Conservation (phyloP, 2,113 vertebrate species). For the Podilymbus podiceps region DNA sequence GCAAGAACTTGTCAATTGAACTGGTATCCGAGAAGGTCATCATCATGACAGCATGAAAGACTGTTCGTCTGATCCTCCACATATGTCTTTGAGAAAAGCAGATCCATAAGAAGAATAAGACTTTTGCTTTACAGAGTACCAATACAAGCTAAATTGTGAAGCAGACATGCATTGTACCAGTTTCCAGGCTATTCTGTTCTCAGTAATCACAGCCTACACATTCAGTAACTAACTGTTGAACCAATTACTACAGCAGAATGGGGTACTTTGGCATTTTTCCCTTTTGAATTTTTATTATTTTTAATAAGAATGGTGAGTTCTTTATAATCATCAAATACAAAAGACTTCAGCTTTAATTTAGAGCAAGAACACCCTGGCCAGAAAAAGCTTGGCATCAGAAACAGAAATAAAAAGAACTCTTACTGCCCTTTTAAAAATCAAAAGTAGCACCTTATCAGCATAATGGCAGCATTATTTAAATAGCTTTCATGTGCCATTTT, state of each 20-base stretch:
- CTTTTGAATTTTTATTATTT: slow-evolving; percentile 7
- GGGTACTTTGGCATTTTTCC: not conserved
- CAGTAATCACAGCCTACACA: not conserved
- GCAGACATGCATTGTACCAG: not conserved
- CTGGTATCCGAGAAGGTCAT: not conserved
- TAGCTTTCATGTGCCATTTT: slow-evolving; percentile 19
- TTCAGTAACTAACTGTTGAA: not conserved
- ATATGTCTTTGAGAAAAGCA: slow-evolving; percentile 18
- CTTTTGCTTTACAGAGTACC: not conserved
- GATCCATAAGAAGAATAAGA: not conserved
- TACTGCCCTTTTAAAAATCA: slow-evolving; percentile 14
- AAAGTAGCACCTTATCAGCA: slow-evolving; percentile 51
- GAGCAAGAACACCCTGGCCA: not conserved
- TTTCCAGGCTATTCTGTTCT: not conserved
- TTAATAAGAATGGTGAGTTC: not conserved
- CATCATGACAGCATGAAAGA: slow-evolving; percentile 29
- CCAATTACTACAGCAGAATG: not conserved
- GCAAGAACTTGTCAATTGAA: not conserved
- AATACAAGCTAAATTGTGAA: not conserved
- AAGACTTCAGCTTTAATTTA: slow-evolving; percentile 30
- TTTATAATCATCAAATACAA: slow-evolving; percentile 16
- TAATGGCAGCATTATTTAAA: slow-evolving; percentile 27
- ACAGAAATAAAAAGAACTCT: not conserved
- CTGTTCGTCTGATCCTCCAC: not conserved
- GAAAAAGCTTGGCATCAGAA: not conserved